Percentiles rank a stretch among this genome's conserved stretches.
Evolutionary conservation across 2,888 invertebrate genomes (phyloP).

Genomic region (Choreutis nemorana): DNA sequence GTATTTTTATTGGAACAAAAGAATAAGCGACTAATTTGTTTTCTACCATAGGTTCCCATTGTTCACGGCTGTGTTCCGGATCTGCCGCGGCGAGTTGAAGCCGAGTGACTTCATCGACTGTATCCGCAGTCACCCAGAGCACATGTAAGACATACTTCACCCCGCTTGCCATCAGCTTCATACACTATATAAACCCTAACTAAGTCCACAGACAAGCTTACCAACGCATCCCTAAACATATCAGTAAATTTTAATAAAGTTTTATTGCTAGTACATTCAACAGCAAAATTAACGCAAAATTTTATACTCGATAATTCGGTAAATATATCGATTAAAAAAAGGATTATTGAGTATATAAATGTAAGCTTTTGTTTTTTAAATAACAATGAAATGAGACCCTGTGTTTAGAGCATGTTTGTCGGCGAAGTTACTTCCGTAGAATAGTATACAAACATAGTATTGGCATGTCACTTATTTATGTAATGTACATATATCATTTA

Average conservation of each 20-base stretch:
- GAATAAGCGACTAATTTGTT: background rate
- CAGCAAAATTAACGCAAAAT: too few relatives aligned
- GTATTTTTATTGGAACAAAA: too few relatives aligned
- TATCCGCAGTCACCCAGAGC: slow-evolving; percentile 95
- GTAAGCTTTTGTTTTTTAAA: too few relatives aligned
- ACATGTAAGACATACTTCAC: slow-evolving; percentile 81
- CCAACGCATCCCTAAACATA: too few relatives aligned
- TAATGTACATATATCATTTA: slow-evolving; percentile 23
- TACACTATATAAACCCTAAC: too few relatives aligned
- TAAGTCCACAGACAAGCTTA: slow-evolving; percentile 4
- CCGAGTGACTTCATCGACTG: slow-evolving; percentile 87
- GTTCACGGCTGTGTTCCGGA: slow-evolving; percentile 94
- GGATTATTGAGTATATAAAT: too few relatives aligned
- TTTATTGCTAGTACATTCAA: too few relatives aligned
- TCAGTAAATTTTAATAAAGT: too few relatives aligned
- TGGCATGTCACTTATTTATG: slow-evolving; percentile 15
- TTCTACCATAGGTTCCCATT: slow-evolving; percentile 84
- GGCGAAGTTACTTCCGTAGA: background rate
- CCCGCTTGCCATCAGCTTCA: slow-evolving; percentile 18
- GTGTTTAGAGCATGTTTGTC: background rate
- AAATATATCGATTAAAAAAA: too few relatives aligned
- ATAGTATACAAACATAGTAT: background rate
- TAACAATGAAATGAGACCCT: too few relatives aligned
- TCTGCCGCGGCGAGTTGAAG: slow-evolving; percentile 84
- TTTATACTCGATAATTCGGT: too few relatives aligned